Base-by-base conservation (phyloP, 2,797 vertebrate genomes). In the Astyanax mexicanus region DNA sequence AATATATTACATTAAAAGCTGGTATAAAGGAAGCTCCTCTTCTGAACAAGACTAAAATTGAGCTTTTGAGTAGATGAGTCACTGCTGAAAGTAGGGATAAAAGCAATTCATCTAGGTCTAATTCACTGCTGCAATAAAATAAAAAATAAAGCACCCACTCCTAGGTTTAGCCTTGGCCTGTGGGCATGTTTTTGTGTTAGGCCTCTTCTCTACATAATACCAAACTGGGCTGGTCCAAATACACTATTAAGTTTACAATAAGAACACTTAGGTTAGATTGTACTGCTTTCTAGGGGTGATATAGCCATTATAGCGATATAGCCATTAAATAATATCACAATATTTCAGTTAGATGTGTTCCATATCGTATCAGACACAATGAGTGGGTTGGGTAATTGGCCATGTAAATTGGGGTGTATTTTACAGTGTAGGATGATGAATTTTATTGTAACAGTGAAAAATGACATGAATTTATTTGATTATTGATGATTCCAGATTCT, bases 121-220 rank as follows among this genome's bases (percentile, higher is more conserved):
- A 10, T 35, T 21, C 17, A 35, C 27, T 51, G 6, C 17, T 67
- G 45, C 35, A 60, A 64, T 37, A 13, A 42, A 10, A 13, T 23
- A 17, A 44, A 49, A 44, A 29, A n/a, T n/a, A n/a, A n/a, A n/a
- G n/a, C 35, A 67, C 44, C 29, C 1, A 3, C 68, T 44, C 42
- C 13, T 21, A 67, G 25, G 10, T 67, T 60, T 69, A 61, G 19
- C 10, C n/a, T 11, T 55, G 40, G 67, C 21, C 29, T 42, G 35
- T 29, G 69, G 58, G 69, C 72, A 3, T 57, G 52, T 47, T 74
- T 60, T 29, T 47, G 13, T 13, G 32, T 54, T n/a, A 65, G 7
- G 23, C 51, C 10, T 19, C 19, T 44, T 68, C 10, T 6, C 15
- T 51, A 29, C 55, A n/a, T n/a, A n/a, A n/a, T n/a, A n/a, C n/a